These are phyloP conservation scores for Dendropsophus ebraccatus DNA, from an alignment of 2,113 vertebrate genomes.

Conservation along the genomic window DNA sequence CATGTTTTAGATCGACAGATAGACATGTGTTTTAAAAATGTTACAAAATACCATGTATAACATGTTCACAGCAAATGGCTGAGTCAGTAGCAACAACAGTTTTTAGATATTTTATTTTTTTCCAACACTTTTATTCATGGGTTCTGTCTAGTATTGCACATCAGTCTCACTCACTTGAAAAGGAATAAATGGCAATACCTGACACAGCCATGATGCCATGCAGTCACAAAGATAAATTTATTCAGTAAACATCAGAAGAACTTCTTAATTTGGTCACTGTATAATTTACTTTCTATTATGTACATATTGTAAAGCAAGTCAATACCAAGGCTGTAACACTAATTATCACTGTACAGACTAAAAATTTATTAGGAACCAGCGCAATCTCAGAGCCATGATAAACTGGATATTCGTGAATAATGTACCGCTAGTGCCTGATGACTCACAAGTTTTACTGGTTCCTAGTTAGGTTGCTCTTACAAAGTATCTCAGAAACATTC, in stretches of 20 bases:
- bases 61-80: too few species aligned
- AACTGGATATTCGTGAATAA: neutral
- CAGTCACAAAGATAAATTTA: neutral
- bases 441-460: constrained; percentile 12
- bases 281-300: neutral
- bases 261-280: neutral
- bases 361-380: neutral
- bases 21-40: too few species aligned
- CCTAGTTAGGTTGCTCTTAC: neutral
- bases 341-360: neutral
- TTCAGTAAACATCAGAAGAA: neutral
- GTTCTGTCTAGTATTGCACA: neutral
- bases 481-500: neutral
- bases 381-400: neutral
- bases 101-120: neutral
- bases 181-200: neutral
- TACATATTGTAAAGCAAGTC: neutral
- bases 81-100: too few species aligned
- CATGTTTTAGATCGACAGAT: neutral
- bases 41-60: too few species aligned
- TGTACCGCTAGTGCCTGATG: constrained; percentile 8
- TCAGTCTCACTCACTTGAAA: neutral
- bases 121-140: neutral
- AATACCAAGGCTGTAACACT: neutral
- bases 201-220: neutral